Base-by-base conservation (phyloP, 1,140 invertebrate species). In the Papilio polytes region DNA sequence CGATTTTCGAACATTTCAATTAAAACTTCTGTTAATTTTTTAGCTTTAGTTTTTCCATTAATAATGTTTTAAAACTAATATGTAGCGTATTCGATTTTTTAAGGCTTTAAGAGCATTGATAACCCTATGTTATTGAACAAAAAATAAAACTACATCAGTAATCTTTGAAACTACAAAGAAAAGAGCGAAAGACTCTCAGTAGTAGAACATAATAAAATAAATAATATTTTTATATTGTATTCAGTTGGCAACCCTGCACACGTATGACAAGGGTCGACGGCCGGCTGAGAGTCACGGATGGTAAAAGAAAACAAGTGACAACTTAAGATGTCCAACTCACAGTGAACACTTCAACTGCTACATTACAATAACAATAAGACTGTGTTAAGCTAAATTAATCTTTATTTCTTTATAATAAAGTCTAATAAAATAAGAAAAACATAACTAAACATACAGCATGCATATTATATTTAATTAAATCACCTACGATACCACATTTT, bases 261-360 rank as follows among this genome's bases (percentile, higher is more conserved):
- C 8, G n/a, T 20, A 22, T 44, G 81, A 79, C 46, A 74, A 86
- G 83, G 93, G 91, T 94, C 92, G 86, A 86, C 87, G 91, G 81
- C 88, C 93, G 85, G 13, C 76, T 81, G 86, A 91, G 90, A 86
- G 86, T 76, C 80, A 77, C 84, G 85, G 86, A 89, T 88, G 88
- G 88, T 88, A 90, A 93, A 92, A 93, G 91, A 94, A 93, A 93
- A 94, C 88, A 93, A 88, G 89, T 92, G 89, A 94, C 92, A 93
- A 91, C 83, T 92, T 88, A 90, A 94, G 90, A 90, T 92, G 90
- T 91, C 90, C 89, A 89, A 80, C 84, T 87, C 88, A 84, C 82
- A 86, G 84, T 83, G 86, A 83, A 51, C 83, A 85, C 86, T 85
- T 81, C 86, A 84, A 91, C 90, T 88, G 86, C 91, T 85, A 89